Base-by-base conservation (phyloP, 2,888 invertebrate genomes). In the Lomographa bimaculata region DNA sequence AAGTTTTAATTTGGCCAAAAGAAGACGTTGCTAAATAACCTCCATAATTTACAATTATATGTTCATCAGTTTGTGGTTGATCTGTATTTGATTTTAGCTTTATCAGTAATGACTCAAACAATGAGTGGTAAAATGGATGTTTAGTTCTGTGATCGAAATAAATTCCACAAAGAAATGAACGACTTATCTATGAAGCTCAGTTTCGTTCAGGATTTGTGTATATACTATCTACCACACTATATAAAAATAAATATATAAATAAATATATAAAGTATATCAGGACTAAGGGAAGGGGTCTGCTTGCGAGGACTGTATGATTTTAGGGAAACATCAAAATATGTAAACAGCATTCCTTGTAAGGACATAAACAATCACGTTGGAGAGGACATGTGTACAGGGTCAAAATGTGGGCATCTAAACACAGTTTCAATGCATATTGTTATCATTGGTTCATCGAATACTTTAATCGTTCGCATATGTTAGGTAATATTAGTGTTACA, bases 121-220 rank as follows among this genome's bases (percentile, higher is more conserved):
- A 34, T 53, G 42, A 44, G 36, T 30, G 18, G 7, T 12, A 30
- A 21, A 41, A 38, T 40, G 16, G 28, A 25, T 14, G 14, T 50
- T 12, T 40, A 49, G 43, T 38, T 34, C 25, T 27, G 30, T 44
- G 41, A 44, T 26, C 36, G 23, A 27, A 40, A 54, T 46, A 27
- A 38, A 36, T 47, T 54, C 72, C 82, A 80, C 81, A 85, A 84
- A 78, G 50, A 70, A 81, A 79, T 77, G 75, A 82, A 77, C 77
- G 62, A 69, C 54, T 67, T 60, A 59, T 58, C 76, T 78, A 77
- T 71, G 71, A 78, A 77, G 81, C 86, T 84, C 87, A 86, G 85
- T 82, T 73, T 82, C 84, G 77, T 79, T 79, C 85, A 86, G 83
- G 82, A 79, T 59, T 64, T 74, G 74, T 77, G 77, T 77, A 61